Evolutionary conservation across 23 tunicate genomes (phyloP).

Genomic region (Styela clava): DNA sequence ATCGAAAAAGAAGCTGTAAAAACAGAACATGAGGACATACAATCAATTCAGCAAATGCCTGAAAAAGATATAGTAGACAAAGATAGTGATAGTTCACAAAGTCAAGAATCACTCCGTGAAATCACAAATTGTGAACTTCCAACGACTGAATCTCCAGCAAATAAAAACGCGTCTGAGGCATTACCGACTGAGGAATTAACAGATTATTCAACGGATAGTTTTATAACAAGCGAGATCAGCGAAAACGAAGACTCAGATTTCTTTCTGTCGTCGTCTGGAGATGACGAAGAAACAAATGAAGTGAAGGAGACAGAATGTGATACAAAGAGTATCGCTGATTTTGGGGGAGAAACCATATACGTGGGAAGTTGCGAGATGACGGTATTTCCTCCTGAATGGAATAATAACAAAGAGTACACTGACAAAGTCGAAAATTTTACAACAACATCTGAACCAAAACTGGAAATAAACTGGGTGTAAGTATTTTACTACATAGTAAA

Average conservation of each 20-base stretch:
- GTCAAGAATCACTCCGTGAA: no score
- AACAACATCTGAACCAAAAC: constrained; percentile 17
- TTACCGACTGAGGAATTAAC: neutral
- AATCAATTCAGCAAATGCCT: no score
- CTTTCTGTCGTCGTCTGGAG: neutral
- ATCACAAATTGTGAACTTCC: no score
- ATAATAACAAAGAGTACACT: constrained; percentile 6
- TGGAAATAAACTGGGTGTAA: constrained; percentile 30
- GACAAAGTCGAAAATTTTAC: neutral
- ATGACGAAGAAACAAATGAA: neutral
- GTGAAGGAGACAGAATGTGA: neutral
- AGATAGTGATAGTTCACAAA: no score
- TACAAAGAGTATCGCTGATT: constrained; percentile 13
- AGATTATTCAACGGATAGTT: constrained; percentile 1
- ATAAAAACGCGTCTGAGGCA: no score
- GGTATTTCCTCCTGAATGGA: constrained; percentile 25
- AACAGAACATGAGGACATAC: no score
- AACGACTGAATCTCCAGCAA: no score
- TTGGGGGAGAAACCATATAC: constrained; percentile 20
- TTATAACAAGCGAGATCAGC: neutral
- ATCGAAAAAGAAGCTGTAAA: no score
- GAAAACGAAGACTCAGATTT: neutral
- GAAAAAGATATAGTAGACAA: no score
- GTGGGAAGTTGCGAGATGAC: neutral
- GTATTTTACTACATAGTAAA: no score